Conservation (phyloP, 2,113 vertebrate species). For the Ageneiosus marmoratus region DNA sequence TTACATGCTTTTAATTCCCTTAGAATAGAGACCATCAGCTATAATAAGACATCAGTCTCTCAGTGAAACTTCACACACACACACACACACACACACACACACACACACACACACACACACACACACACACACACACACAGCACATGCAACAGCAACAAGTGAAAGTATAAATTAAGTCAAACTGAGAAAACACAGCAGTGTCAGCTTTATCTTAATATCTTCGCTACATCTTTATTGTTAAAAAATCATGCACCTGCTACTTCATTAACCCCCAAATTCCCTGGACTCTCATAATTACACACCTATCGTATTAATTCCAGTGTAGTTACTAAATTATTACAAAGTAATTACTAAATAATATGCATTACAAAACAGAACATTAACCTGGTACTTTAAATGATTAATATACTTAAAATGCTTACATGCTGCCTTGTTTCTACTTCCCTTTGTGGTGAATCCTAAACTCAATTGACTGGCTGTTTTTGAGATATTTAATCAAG, state of each 20-base stretch:
- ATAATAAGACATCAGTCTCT: constrained; percentile 22
- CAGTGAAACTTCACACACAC: no score
- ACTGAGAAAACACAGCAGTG: neutral
- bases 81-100: no score
- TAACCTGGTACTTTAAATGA: neutral
- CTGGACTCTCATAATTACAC: neutral
- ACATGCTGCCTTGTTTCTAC: constrained; percentile 16
- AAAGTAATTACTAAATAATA: neutral
- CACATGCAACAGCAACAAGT: neutral
- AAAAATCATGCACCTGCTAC: neutral
- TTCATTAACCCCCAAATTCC: neutral
- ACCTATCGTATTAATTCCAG: neutral
- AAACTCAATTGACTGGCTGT: neutral
- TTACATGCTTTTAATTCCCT: constrained; percentile 1
- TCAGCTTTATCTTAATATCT: no score
- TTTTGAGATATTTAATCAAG: constrained; percentile 4
- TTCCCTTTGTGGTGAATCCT: constrained; percentile 9
- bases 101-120: no score
- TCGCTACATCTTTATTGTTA: neutral
- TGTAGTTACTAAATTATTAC: neutral
- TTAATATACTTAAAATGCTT: neutral
- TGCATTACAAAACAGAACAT: neutral
- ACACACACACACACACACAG: neutral
- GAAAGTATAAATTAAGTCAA: neutral
- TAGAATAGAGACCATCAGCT: constrained; percentile 20